Percentiles rank a stretch among this genome's conserved stretches.
These are phyloP conservation scores for Spodoptera frugiperda DNA, from an alignment of 1,140 invertebrate genomes.

Conservation along the genomic window DNA sequence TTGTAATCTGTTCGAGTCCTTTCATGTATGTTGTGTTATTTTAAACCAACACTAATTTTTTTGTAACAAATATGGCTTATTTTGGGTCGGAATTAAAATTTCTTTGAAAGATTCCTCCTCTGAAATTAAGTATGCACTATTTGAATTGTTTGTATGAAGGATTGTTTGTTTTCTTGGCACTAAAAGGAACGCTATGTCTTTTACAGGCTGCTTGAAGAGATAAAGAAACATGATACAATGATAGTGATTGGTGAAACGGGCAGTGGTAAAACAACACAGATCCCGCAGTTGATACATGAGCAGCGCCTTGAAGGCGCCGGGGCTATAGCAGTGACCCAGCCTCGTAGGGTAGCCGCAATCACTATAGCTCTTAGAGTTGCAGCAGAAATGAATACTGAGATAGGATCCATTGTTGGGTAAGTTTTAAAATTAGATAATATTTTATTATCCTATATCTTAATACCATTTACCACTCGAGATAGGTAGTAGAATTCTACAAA, in stretches of 20 bases:
- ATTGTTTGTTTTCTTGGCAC: slow-evolving; percentile 5
- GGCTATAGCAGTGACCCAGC: slow-evolving; percentile 95
- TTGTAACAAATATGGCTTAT: no score
- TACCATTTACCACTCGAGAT: no score
- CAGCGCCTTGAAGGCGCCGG: slow-evolving; percentile 92
- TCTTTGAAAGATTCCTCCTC: no score
- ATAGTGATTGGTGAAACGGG: slow-evolving; percentile 99
- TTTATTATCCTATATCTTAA: no score
- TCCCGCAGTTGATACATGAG: slow-evolving; percentile 97
- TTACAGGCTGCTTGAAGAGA: slow-evolving; percentile 81
- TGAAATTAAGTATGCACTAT: no score
- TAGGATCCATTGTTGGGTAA: slow-evolving; percentile 96
- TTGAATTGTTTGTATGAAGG: background rate
- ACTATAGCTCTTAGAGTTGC: slow-evolving; percentile 95
- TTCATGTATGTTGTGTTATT: no score
- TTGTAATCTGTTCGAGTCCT: background rate
- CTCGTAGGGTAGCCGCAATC: slow-evolving; percentile 95
- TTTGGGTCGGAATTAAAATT: no score
- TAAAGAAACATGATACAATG: slow-evolving; percentile 86
- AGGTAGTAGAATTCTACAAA: no score
- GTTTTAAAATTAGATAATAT: slow-evolving; percentile 55
- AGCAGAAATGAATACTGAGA: slow-evolving; percentile 91
- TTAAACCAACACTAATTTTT: no score
- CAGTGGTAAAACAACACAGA: slow-evolving; percentile 99
- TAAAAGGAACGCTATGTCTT: background rate